A percentile compares a stretch with the other conserved stretches of the same genome.
Evolutionary conservation across 92 coral and sea anemone genomes (phyloP).

Genomic region (Pocillopora grandis): DNA sequence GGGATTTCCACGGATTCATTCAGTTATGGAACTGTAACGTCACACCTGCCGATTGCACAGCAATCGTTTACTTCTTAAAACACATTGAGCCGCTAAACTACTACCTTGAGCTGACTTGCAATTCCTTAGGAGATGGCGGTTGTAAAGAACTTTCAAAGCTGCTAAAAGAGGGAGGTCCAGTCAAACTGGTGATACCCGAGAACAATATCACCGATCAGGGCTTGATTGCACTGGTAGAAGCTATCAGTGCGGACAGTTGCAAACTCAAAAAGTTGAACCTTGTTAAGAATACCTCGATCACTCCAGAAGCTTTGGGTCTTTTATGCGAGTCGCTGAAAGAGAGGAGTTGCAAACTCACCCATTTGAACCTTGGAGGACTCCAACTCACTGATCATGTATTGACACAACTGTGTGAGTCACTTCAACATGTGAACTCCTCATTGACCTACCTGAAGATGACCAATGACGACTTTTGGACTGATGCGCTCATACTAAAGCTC

Average conservation of each 20-base stretch:
- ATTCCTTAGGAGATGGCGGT: conserved; percentile 32
- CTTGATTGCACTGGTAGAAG: conserved; percentile 13
- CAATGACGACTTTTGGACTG: conserved; percentile 1
- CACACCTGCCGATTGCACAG: conserved; percentile 48
- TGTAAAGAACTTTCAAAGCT: conserved; percentile 42
- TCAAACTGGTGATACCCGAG: not conserved
- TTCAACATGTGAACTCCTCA: conserved; percentile 29
- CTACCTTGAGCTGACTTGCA: conserved; percentile 12
- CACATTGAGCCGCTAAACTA: conserved; percentile 22
- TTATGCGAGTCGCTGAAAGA: conserved; percentile 32
- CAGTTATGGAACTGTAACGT: not conserved
- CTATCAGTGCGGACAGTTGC: conserved; percentile 19
- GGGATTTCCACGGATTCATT: not conserved
- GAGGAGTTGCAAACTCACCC: conserved; percentile 34
- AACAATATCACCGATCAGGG: conserved; percentile 36
- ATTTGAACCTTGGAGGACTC: conserved; percentile 10
- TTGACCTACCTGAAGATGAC: conserved; percentile 10
- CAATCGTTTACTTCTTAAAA: conserved; percentile 38
- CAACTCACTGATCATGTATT: conserved; percentile 3
- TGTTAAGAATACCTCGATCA: not conserved
- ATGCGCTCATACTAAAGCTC: conserved; percentile 12
- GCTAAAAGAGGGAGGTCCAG: conserved; percentile 41
- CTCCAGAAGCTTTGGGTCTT: conserved; percentile 16
- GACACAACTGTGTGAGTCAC: conserved; percentile 24
- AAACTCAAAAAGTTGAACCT: conserved; percentile 38